phyloP scores from a whole-genome alignment of 30 jellyfish, hydroid and myxozoan species.

The Sanderia malayensis region DNA sequence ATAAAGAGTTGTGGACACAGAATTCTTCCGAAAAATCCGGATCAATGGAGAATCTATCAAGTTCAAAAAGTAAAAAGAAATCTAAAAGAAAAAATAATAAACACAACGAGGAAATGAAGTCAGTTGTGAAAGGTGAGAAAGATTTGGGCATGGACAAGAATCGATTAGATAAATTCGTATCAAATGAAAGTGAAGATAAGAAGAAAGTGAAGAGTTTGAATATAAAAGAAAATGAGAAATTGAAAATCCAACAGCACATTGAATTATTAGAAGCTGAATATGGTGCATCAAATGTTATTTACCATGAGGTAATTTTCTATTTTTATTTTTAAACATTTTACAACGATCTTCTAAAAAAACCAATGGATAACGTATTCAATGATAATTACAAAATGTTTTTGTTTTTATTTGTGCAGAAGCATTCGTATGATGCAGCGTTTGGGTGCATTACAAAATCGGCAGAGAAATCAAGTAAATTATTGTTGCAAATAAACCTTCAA shows the following conservation, averaged over 20 bases:
- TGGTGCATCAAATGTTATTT: slow-evolving; percentile 27
- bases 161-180: not conserved
- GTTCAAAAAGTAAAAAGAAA: slow-evolving; percentile 29
- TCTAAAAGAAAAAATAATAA: slow-evolving; percentile 40
- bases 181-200: slow-evolving; percentile 15
- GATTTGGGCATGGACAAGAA: not conserved
- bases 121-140: slow-evolving; percentile 2
- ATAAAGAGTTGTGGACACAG: not conserved
- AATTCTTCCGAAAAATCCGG: not conserved
- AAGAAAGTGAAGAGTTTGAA: not conserved
- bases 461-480: slow-evolving; percentile 13
- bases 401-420: slow-evolving; percentile 14
- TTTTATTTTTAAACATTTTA: too few species aligned
- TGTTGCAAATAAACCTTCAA: slow-evolving; percentile 34
- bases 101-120: not conserved
- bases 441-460: slow-evolving; percentile 29
- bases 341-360: too few species aligned
- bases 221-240: slow-evolving; percentile 35
- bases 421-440: slow-evolving; percentile 36
- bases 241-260: slow-evolving; percentile 19
- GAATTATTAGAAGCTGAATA: slow-evolving; percentile 10
- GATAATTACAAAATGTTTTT: too few species aligned
- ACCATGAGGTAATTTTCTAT: slow-evolving; percentile 54
- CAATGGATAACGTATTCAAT: too few species aligned
- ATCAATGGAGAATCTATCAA: not conserved